Base-by-base conservation (phyloP, 2,888 invertebrate species). In the Apotomis capreana region DNA sequence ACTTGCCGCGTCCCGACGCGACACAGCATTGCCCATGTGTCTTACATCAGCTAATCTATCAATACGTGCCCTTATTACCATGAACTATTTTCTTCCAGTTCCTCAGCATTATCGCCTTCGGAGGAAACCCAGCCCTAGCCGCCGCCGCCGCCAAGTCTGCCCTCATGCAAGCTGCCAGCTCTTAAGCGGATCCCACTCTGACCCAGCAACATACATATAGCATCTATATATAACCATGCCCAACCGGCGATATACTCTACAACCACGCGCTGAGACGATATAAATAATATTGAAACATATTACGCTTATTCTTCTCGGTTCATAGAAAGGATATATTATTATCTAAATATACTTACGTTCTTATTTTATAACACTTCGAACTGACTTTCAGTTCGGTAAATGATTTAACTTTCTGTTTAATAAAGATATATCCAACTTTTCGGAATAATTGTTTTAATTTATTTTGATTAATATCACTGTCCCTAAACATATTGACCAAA, bases 361-460 rank as follows among this genome's bases (percentile, higher is more conserved):
- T 79, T 87, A 84, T 81, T 79, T 72, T 69, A 79, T 81, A 84
- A 78, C 79, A 68, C 74, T 70, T 84, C 78, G 87, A 87, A 82
- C 40, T 78, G 88, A 89, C 88, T 87, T 88, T 88, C 79, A 85
- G 88, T 87, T 81, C 73, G 82, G 78, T 79, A 72, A 70, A 64
- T 76, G 75, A 77, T 77, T 71, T 82, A 78, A 79, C 68, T 76
- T 64, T 77, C 74, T 75, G 69, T 74, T 76, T 61, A 90, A 88
- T 89, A 90, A 90, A 90, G 89, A 89, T 90, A 89, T 90, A 89
- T 89, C 88, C 88, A 80, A 75, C 37, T 69, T 71, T 71, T 13
- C 15, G 64, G 51, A 63, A 60, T 59, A 52, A 49, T 52, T 52
- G 44, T 10, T 15, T 40, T 52, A 52, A 62, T 68, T 72, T 37